phyloP scores from a whole-genome alignment of 2,797 vertebrate species.

The Betta splendens region DNA sequence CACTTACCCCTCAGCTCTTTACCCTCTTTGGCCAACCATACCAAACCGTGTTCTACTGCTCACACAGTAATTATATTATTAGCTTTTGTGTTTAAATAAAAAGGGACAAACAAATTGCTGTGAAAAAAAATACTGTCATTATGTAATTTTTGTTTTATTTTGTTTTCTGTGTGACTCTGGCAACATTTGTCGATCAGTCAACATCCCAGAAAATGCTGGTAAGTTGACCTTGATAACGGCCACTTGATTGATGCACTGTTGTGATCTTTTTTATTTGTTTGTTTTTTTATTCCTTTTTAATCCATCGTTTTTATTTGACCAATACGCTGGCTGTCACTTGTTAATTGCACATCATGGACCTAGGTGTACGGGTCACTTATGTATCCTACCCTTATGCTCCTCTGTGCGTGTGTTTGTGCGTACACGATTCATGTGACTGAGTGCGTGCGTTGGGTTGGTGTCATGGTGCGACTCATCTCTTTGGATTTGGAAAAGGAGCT shows the following conservation, averaged over 20 bases:
- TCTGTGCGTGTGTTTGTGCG: conserved; percentile 32
- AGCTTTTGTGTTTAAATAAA: conserved; percentile 49
- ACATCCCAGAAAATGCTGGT: conserved; percentile 91
- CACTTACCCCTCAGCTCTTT: conserved; percentile 24
- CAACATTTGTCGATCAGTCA: conserved; percentile 87
- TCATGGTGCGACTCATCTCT: conserved; percentile 52
- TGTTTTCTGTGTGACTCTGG: conserved; percentile 86
- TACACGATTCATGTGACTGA: conserved; percentile 24
- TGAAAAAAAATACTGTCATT: conserved; percentile 76
- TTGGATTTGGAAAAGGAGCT: conserved; percentile 66
- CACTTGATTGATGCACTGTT: conserved; percentile 83
- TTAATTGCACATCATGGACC: conserved; percentile 81
- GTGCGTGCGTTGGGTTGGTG: conserved; percentile 56
- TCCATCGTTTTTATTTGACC: conserved; percentile 77
- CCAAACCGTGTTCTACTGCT: conserved; percentile 22
- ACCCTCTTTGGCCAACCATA: conserved; percentile 19
- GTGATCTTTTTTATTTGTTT: conserved; percentile 63
- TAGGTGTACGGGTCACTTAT: conserved; percentile 79
- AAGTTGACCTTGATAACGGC: conserved; percentile 83
- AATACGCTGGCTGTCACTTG: conserved; percentile 79
- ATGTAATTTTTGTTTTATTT: conserved; percentile 85
- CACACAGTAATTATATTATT: conserved; percentile 17
- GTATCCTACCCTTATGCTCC: conserved; percentile 72
- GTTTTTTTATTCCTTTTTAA: conserved; percentile 63
- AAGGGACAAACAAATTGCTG: conserved; percentile 59